Percentiles rank a stretch among this genome's conserved stretches.
phyloP scores from a whole-genome alignment of 2,888 invertebrate species.

The Bellardia pandia region DNA sequence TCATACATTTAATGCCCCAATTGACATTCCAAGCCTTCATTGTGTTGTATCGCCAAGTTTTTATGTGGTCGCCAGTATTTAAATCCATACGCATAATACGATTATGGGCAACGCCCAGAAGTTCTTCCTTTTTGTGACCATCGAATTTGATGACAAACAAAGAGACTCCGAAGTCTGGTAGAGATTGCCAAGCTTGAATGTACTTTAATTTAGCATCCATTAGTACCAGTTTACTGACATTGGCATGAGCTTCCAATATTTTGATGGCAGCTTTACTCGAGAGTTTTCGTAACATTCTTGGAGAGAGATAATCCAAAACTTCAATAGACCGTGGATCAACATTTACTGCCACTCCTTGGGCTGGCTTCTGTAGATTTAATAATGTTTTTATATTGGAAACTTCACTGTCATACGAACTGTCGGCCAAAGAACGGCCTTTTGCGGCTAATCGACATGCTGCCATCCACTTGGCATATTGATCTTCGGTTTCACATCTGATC shows the following conservation, averaged over 20 bases:
- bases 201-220: conserved; percentile 98
- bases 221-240: conserved; percentile 94
- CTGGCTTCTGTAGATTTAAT: conserved; percentile 94
- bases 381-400: conserved; percentile 94
- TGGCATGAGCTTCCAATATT: conserved; percentile 97
- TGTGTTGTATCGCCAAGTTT: conserved; percentile 98
- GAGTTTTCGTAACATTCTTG: conserved; percentile 93
- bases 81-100: conserved; percentile 98
- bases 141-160: conserved; percentile 97
- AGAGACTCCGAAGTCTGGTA: conserved; percentile 97
- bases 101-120: conserved; percentile 97
- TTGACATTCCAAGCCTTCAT: conserved; percentile 99
- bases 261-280: conserved; percentile 94
- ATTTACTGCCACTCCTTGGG: conserved; percentile 89
- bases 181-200: conserved; percentile 98
- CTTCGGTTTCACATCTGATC: conserved; percentile 97
- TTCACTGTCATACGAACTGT: conserved; percentile 96
- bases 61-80: conserved; percentile 95
- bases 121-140: conserved; percentile 93
- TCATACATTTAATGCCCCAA: conserved; percentile 99
- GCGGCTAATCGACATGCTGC: conserved; percentile 97
- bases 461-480: conserved; percentile 99
- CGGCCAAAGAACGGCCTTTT: conserved; percentile 98
- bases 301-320: conserved; percentile 95
- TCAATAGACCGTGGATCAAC: conserved; percentile 90